Evolutionary conservation across 1,140 invertebrate species (phyloP).

Genomic region (Conus betulinus): DNA sequence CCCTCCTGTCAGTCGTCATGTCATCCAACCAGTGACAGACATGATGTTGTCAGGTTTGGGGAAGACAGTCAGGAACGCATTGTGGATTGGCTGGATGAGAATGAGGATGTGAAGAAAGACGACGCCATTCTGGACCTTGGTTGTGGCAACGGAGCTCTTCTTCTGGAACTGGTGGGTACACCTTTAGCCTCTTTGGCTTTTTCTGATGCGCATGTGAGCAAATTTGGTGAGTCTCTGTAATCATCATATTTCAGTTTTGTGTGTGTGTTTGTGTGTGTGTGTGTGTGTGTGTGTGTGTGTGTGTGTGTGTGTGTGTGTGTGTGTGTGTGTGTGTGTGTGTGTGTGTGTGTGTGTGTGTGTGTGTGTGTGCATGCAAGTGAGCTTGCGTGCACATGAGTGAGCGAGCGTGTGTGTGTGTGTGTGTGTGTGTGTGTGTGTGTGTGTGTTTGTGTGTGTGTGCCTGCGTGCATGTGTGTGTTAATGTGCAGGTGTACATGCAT

Average conservation of each 20-base stretch:
- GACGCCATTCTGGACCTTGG: conserved; percentile 80
- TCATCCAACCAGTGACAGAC: too few species aligned
- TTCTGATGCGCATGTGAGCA: not conserved
- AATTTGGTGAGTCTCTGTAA: not conserved
- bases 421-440: not conserved
- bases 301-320: not conserved
- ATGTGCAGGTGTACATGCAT: not conserved
- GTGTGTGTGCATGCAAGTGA: not conserved
- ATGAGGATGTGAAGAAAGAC: conserved; percentile 50
- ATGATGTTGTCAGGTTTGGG: conserved; percentile 81
- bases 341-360: not conserved
- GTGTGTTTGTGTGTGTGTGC: not conserved
- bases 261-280: conserved; percentile 16
- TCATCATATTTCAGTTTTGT: not conserved
- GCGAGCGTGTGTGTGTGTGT: not conserved
- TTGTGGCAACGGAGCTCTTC: conserved; percentile 93
- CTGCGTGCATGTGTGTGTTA: not conserved
- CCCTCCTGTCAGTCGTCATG: too few species aligned
- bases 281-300: conserved; percentile 21
- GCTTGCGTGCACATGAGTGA: not conserved
- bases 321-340: not conserved
- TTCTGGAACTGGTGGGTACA: conserved; percentile 82
- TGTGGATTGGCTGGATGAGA: conserved; percentile 79
- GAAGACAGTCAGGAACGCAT: conserved; percentile 86
- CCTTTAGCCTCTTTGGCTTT: not conserved